Conservation (phyloP, 2,888 invertebrate genomes). For the Stenodera caucasica region DNA sequence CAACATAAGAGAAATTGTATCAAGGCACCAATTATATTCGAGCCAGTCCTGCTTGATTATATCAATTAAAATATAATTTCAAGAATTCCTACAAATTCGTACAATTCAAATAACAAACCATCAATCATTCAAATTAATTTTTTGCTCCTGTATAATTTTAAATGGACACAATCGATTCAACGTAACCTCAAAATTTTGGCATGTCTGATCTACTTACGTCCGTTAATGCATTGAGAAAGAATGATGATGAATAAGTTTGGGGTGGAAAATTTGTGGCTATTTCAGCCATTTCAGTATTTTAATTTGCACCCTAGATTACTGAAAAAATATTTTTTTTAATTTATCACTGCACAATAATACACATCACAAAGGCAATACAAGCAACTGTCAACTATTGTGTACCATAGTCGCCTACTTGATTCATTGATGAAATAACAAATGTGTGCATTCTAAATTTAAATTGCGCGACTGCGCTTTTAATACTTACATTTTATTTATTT, state of each 20-base stretch:
- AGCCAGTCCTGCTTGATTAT: too few relatives aligned
- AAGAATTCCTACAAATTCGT: too few relatives aligned
- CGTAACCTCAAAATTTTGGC: conserved; percentile 26
- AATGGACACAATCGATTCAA: too few relatives aligned
- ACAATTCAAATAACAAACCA: too few relatives aligned
- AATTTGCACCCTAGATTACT: too few relatives aligned
- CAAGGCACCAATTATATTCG: too few relatives aligned
- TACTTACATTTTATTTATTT: too few relatives aligned
- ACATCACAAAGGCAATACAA: conserved; percentile 1
- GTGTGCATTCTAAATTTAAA: conserved; percentile 22
- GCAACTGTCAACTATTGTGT: conserved; percentile 13
- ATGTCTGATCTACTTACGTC: conserved; percentile 43
- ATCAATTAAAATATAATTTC: too few relatives aligned
- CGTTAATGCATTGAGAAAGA: conserved; percentile 46
- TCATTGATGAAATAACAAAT: conserved; percentile 20
- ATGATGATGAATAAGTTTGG: conserved; percentile 53
- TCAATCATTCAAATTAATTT: too few relatives aligned
- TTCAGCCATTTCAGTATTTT: conserved; percentile 17
- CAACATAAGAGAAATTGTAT: too few relatives aligned
- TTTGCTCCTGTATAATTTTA: too few relatives aligned
- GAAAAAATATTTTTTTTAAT: not conserved
- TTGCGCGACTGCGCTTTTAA: conserved; percentile 12
- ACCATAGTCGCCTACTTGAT: conserved; percentile 19
- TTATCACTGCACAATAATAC: not conserved
- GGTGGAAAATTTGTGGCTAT: conserved; percentile 51